These are phyloP conservation scores for Lasioglossum albipes DNA, from an alignment of 1,140 invertebrate species.

Conservation along the genomic window DNA sequence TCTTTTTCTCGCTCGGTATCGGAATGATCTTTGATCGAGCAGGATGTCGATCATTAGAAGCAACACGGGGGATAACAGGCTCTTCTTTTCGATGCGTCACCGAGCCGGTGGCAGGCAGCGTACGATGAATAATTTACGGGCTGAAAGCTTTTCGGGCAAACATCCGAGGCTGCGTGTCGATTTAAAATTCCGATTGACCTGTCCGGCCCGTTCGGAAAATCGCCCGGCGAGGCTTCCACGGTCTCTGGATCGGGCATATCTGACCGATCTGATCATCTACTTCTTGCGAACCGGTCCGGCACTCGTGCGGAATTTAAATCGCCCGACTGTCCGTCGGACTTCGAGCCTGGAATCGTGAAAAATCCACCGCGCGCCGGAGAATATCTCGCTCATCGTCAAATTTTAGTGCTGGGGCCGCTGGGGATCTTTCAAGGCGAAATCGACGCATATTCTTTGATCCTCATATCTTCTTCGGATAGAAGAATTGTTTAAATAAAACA, in stretches of 20 bases:
- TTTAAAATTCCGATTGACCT: slow-evolving; percentile 74
- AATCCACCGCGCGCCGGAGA: not conserved
- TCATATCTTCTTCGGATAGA: too few species aligned
- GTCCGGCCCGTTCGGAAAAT: slow-evolving; percentile 19
- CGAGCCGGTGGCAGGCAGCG: slow-evolving; percentile 2
- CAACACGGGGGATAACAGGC: slow-evolving; percentile 18
- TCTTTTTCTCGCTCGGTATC: not conserved
- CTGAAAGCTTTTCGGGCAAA: slow-evolving; percentile 70
- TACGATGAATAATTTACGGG: slow-evolving; percentile 71
- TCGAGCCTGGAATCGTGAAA: not conserved
- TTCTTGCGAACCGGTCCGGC: not conserved
- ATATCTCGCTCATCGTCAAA: not conserved
- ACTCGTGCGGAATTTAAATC: slow-evolving; percentile 14
- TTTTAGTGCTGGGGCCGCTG: too few species aligned
- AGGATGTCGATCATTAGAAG: slow-evolving; percentile 32
- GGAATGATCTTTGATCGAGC: slow-evolving; percentile 23
- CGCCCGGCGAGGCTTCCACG: slow-evolving; percentile 9
- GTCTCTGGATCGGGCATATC: not conserved
- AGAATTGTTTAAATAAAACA: too few species aligned
- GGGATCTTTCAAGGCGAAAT: too few species aligned
- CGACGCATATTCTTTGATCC: too few species aligned
- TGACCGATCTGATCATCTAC: slow-evolving; percentile 25
- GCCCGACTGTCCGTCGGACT: not conserved
- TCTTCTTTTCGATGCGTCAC: slow-evolving; percentile 30
- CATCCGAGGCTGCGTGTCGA: slow-evolving; percentile 54